Percentiles rank a stretch among this genome's conserved stretches.
Evolutionary conservation across 2,113 vertebrate genomes (phyloP).

Genomic region (Channa argus): DNA sequence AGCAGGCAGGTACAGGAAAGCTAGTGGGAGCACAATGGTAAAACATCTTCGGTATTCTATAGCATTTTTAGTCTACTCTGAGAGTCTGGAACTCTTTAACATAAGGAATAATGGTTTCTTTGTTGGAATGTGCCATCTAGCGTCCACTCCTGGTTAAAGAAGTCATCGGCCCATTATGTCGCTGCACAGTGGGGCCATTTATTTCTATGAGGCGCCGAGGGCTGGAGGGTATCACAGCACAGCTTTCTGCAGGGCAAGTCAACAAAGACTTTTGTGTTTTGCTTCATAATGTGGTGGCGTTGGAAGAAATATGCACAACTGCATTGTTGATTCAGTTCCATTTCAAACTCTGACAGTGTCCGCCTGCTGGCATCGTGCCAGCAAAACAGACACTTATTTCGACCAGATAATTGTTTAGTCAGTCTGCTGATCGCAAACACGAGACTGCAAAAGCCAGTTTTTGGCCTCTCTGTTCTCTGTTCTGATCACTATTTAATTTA

Average conservation of each 20-base stretch:
- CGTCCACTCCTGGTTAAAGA: not conserved
- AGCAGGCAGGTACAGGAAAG: not conserved
- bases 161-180: slow-evolving; percentile 16
- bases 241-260: not conserved
- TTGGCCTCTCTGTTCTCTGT: not conserved
- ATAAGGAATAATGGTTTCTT: slow-evolving; percentile 3
- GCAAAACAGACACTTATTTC: not conserved
- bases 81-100: not conserved
- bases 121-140: not conserved
- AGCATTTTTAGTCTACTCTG: not conserved
- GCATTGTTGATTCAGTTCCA: slow-evolving; percentile 9
- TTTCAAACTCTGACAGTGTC: not conserved
- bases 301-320: slow-evolving; percentile 10
- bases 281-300: slow-evolving; percentile 11
- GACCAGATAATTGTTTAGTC: slow-evolving; percentile 1
- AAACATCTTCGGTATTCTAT: not conserved
- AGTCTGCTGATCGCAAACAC: not conserved
- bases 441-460: too few species aligned
- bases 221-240: slow-evolving; percentile 9
- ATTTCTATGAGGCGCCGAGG: slow-evolving; percentile 2
- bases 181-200: slow-evolving; percentile 49
- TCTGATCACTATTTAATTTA: not conserved
- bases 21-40: not conserved
- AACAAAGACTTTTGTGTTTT: slow-evolving; percentile 51
- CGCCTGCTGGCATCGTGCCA: slow-evolving; percentile 7